Evolutionary conservation across 2,797 vertebrate species (phyloP), one percentile per base, ranked within the genome.

Genomic region (Chelon auratus): DNA sequence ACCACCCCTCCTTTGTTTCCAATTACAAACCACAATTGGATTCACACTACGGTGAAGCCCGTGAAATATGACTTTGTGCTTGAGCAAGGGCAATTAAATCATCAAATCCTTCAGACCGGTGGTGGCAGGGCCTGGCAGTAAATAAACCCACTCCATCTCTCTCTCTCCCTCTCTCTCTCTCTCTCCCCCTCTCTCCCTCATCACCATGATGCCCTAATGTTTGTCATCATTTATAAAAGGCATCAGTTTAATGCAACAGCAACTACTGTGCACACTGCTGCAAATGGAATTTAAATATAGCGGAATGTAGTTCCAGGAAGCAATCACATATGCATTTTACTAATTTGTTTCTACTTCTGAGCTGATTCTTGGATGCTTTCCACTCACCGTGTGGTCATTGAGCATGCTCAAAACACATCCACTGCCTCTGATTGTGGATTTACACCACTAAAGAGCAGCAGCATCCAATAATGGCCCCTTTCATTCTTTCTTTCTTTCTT

Each of bases 341-440:
- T 66, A 71, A 72, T 59, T 54, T 70, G 64, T 72, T 69, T 39
- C 36, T 37, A 80, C 54, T 78, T 40, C 63, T 80, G 68, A 70
- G 84, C 71, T 81, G 43, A 69, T 84, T 81, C 61, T 33, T 20
- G 24, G 40, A 13, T 14, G n/a, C 57, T 20, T 12, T 43, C 36
- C 22, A 56, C 50, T 81, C 78, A 68, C 75, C 72, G 14, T 68
- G 14, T 66, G 87, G 85, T 82, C 80, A 87, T 14, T 71, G 86
- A 82, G 87, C 86, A 90, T 87, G 87, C 85, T 86, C 83, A 68
- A 24, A 81, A 70, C 70, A 78, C 73, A 65, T 74, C 71, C 67
- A 62, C 75, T 80, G 75, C 75, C 57, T 87, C 62, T 83, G 81
- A 80, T 64, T 83, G 76, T 80, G 81, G 62, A 76, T 83, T 77